Percentiles rank a stretch among this genome's conserved stretches.
Evolutionary conservation across 2,797 vertebrate species (phyloP).

Genomic region (Argentina silus): DNA sequence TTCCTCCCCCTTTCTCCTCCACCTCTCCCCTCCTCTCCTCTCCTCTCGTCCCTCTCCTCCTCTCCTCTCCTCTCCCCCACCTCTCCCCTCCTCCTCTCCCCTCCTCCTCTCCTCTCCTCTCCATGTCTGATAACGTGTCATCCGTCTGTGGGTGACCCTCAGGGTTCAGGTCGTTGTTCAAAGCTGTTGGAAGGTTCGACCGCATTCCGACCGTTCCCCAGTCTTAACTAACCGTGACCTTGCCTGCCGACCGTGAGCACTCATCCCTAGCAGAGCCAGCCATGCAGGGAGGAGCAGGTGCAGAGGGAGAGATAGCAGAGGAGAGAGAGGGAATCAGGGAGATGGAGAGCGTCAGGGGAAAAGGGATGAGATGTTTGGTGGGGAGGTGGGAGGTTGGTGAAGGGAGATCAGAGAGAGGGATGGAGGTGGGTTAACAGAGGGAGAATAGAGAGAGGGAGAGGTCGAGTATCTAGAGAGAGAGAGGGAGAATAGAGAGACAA

Average conservation of each 20-base stretch:
- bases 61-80: background rate
- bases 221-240: constrained; percentile 66
- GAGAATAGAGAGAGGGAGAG: too few relatives aligned
- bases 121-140: constrained; percentile 34
- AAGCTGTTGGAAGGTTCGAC: too few relatives aligned
- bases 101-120: background rate
- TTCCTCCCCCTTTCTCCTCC: background rate
- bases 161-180: too few relatives aligned
- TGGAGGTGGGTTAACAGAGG: too few relatives aligned
- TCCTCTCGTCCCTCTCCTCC: background rate
- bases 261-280: constrained; percentile 26
- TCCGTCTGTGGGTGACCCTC: too few relatives aligned
- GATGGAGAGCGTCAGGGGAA: background rate
- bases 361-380: background rate
- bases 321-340: constrained; percentile 25
- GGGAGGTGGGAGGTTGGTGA: too few relatives aligned
- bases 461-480: too few relatives aligned
- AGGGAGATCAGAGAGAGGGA: too few relatives aligned
- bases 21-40: background rate
- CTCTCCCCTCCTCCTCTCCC: background rate
- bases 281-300: constrained; percentile 27
- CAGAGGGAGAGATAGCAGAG: constrained; percentile 6
- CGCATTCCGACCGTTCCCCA: constrained; percentile 41
- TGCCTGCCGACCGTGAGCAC: constrained; percentile 48
- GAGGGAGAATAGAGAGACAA: constrained; percentile 7